These are phyloP conservation scores for Meghimatium bilineatum DNA, from an alignment of 2,888 invertebrate genomes.

Conservation along the genomic window DNA sequence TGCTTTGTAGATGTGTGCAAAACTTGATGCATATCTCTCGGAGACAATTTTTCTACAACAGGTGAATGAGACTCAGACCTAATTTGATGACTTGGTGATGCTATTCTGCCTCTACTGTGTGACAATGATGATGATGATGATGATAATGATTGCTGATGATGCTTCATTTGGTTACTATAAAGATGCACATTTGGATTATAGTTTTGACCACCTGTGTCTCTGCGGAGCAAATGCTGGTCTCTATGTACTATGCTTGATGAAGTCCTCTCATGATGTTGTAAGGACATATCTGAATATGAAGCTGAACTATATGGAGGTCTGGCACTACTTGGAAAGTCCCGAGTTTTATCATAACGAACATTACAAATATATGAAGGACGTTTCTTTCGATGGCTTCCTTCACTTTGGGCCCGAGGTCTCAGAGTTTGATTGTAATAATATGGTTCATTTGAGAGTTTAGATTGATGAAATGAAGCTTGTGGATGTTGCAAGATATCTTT, in stretches of 20 bases:
- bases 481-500: neutral
- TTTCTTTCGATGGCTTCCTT: slow-evolving; percentile 33
- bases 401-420: slow-evolving; percentile 50
- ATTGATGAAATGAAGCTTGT: neutral
- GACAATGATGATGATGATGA: neutral
- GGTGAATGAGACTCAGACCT: neutral
- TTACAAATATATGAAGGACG: neutral
- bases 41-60: neutral
- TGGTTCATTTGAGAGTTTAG: slow-evolving; percentile 21
- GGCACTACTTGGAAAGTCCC: neutral
- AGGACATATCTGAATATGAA: slow-evolving; percentile 41
- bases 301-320: slow-evolving; percentile 20
- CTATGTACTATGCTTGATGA: neutral
- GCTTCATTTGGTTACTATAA: neutral
- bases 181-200: neutral
- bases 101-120: neutral
- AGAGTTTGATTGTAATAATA: slow-evolving; percentile 13
- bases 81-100: neutral
- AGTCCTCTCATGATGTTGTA: neutral
- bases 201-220: neutral
- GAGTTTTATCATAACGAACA: neutral
- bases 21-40: neutral
- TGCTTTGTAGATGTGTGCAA: neutral
- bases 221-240: neutral
- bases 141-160: neutral